Evolutionary conservation across 1,140 invertebrate genomes (phyloP), one percentile per base, ranked within the genome.

Genomic region (Scylla paramamosain): DNA sequence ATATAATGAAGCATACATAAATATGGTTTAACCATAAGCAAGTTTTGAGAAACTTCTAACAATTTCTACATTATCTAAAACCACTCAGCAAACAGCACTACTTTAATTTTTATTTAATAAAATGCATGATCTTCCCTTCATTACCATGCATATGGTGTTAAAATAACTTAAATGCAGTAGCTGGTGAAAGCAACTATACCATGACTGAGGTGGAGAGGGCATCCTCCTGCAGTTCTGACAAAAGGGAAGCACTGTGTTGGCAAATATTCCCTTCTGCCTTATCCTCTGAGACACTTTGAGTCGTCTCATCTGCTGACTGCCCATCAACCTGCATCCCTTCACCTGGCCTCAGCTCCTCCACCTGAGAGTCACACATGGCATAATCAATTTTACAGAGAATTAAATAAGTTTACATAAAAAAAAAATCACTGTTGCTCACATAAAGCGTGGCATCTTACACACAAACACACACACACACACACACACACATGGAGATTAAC

Each of bases 221-320:
- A 28, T 93, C 92, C 20, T 93, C 92, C 32, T 82, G 82, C 29
- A 93, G 84, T 59, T 93, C 92, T 45, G 25, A 28, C 14, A 77
- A 77, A 8, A 31, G 14, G 52, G 20, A 67, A 25, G 14, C 28
- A 16, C 16, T 77, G 48, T 6, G 52, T 25, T 31, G 31, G 31
- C 25, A 31, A 29, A 16, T 29, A 8, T 25, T 29, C 67, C 88
- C 67, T 91, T 32, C 25, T 46, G 48, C 92, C 77, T 84, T 48
- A 16, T 84, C 92, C 77, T 46, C 92, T 28, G 45, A 48, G 28
- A 39, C 82, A 32, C 31, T 45, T 39, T 28, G 91, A 10, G 29
- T 16, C 25, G 14, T 31, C 16, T 45, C 31, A n/a, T 45, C 67
- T 77, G 67, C 20, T n/a, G 12, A 20, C 20, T 46, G 46, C 0